A percentile compares a stretch with the other conserved stretches of the same genome.
Evolutionary conservation across 2,888 invertebrate species (phyloP).

Genomic region (Chaetoderma sp.): DNA sequence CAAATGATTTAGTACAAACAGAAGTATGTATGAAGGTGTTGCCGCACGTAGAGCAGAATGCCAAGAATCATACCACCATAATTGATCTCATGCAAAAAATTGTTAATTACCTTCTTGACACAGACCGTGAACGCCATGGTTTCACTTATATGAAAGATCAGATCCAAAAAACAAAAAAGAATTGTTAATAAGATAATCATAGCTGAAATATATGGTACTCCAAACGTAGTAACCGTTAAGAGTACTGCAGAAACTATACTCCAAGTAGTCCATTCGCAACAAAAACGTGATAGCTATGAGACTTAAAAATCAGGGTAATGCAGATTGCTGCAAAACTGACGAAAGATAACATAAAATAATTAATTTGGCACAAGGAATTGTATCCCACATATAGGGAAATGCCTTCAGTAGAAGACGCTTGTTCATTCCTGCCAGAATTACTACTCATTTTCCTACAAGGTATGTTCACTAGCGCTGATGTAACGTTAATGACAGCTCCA

Average conservation of each 20-base stretch:
- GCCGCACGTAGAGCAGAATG: conserved; percentile 20
- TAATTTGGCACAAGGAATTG: no score
- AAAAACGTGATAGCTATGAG: conserved; percentile 15
- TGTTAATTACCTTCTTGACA: conserved; percentile 1
- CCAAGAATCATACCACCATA: conserved; percentile 27
- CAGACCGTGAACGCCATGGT: conserved; percentile 17
- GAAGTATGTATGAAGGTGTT: neutral
- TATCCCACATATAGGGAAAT: no score
- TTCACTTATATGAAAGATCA: conserved; percentile 35
- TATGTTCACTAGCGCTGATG: conserved; percentile 27
- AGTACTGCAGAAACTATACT: conserved; percentile 32
- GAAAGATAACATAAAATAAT: conserved; percentile 40
- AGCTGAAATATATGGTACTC: conserved; percentile 34
- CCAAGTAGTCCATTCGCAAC: conserved; percentile 20
- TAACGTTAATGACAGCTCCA: conserved; percentile 24
- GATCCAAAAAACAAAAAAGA: conserved; percentile 30
- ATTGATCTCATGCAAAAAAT: conserved; percentile 21
- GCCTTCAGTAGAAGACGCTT: no score
- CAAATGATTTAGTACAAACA: neutral
- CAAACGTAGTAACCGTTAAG: conserved; percentile 37
- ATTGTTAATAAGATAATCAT: conserved; percentile 37
- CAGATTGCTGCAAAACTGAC: conserved; percentile 37
- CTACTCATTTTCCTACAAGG: conserved; percentile 13
- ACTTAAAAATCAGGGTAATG: conserved; percentile 26
- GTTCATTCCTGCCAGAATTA: no score